phyloP scores from a whole-genome alignment of 1,140 invertebrate genomes.

The Sminthurides bifidus region DNA sequence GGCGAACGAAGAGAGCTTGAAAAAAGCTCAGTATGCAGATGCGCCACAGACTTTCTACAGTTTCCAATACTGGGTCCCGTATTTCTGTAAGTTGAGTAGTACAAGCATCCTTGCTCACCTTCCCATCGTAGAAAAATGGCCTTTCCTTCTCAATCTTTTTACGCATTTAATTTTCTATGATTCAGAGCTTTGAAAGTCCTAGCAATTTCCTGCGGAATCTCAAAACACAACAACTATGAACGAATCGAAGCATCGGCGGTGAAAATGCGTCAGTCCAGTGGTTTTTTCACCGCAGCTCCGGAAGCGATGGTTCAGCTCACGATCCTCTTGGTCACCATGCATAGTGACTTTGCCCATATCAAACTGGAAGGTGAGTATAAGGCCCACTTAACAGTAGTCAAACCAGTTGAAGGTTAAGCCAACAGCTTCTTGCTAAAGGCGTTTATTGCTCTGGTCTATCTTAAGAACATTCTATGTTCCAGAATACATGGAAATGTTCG shows the following conservation, averaged over 20 bases:
- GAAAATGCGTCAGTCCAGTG: conserved; percentile 24
- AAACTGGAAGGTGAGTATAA: too few relatives aligned
- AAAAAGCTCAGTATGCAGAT: conserved; percentile 10
- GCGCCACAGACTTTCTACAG: conserved; percentile 25
- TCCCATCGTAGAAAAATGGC: neutral
- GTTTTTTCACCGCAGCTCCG: conserved; percentile 25
- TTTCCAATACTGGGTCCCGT: conserved; percentile 29
- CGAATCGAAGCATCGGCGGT: conserved; percentile 28
- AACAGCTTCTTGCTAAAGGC: neutral
- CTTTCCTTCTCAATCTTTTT: neutral
- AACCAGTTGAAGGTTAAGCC: too few relatives aligned
- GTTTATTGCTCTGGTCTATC: neutral
- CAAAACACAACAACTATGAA: conserved; percentile 18
- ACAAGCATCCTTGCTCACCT: neutral
- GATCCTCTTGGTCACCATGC: conserved; percentile 15
- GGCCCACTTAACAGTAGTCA: too few relatives aligned
- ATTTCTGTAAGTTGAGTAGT: conserved; percentile 18
- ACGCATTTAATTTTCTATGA: neutral
- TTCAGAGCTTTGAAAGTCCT: conserved; percentile 17
- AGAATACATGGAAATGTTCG: conserved; percentile 28
- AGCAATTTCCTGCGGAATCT: conserved; percentile 17
- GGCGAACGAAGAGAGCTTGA: conserved; percentile 26
- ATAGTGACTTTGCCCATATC: neutral
- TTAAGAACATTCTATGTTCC: neutral
- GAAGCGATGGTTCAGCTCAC: conserved; percentile 29